phyloP scores from a whole-genome alignment of 2,113 vertebrate species.

The Formicarius rufipectus region DNA sequence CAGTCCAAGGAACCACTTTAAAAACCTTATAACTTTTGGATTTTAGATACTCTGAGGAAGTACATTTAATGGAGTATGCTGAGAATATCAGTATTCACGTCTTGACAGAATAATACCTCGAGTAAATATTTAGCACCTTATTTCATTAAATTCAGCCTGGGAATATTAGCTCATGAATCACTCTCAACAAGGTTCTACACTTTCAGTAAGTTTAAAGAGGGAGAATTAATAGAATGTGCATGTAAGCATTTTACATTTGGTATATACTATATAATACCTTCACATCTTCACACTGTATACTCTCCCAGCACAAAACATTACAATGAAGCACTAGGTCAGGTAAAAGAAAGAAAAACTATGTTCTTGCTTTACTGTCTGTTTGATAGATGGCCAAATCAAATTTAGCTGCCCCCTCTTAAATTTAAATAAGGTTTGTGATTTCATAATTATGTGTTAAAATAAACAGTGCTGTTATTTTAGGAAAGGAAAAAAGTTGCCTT shows the following conservation, averaged over 20 bases:
- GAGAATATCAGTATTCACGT: neutral
- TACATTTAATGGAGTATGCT: neutral
- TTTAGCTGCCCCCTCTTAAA: neutral
- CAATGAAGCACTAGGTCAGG: neutral
- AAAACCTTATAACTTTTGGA: neutral
- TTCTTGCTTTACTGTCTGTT: neutral
- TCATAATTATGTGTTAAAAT: neutral
- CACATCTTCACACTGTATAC: neutral
- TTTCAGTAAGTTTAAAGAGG: neutral
- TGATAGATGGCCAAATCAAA: neutral
- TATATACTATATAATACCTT: neutral
- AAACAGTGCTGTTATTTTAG: slow-evolving; percentile 10
- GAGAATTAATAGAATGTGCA: neutral
- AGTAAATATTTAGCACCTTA: neutral
- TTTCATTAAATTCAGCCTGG: neutral
- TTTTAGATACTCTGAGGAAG: neutral
- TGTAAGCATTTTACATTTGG: neutral
- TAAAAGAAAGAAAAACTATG: neutral
- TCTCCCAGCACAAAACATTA: neutral
- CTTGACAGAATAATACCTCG: neutral
- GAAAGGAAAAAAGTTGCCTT: neutral
- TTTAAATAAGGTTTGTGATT: neutral
- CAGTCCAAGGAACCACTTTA: neutral
- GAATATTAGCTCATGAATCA: neutral
- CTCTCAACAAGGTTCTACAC: neutral